These are phyloP conservation scores for Drosophila sordidapex DNA, from an alignment of 2,888 invertebrate species.

Conservation along the genomic window DNA sequence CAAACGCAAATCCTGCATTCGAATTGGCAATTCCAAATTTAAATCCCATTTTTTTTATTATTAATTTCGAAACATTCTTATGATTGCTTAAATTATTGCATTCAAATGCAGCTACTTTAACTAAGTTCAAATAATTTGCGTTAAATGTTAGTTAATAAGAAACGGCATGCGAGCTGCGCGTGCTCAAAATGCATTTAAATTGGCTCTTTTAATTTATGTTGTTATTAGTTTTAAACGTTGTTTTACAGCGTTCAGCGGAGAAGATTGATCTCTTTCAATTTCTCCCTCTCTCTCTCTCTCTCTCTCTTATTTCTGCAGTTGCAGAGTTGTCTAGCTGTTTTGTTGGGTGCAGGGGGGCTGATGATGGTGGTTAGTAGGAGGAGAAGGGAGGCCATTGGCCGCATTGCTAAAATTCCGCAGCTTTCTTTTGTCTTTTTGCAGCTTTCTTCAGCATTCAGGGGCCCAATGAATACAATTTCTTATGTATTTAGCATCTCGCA, in stretches of 20 bases:
- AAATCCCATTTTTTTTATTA: neutral
- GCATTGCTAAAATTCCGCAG: conserved; percentile 76
- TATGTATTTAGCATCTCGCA: conserved; percentile 3
- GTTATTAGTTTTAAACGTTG: conserved; percentile 33
- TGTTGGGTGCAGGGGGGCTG: conserved; percentile 1
- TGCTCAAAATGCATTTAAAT: conserved; percentile 67
- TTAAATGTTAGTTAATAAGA: conserved; percentile 12
- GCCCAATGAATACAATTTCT: neutral
- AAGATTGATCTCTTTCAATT: neutral
- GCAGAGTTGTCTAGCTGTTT: conserved; percentile 41
- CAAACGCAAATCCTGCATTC: neutral
- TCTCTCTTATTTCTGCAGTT: conserved; percentile 1
- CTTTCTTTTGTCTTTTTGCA: conserved; percentile 71
- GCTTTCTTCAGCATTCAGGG: conserved; percentile 52
- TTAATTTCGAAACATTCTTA: neutral
- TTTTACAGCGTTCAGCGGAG: neutral
- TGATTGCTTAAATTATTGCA: neutral
- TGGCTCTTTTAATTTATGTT: conserved; percentile 57
- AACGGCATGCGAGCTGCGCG: conserved; percentile 51
- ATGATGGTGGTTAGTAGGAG: neutral
- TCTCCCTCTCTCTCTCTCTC: conserved; percentile 10
- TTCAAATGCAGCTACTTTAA: conserved; percentile 3
- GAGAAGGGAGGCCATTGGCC: conserved; percentile 57
- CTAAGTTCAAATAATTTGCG: conserved; percentile 35
- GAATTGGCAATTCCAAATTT: neutral